Evolutionary conservation across 2,797 vertebrate species (phyloP).

Genomic region (Sandelia bainsii): DNA sequence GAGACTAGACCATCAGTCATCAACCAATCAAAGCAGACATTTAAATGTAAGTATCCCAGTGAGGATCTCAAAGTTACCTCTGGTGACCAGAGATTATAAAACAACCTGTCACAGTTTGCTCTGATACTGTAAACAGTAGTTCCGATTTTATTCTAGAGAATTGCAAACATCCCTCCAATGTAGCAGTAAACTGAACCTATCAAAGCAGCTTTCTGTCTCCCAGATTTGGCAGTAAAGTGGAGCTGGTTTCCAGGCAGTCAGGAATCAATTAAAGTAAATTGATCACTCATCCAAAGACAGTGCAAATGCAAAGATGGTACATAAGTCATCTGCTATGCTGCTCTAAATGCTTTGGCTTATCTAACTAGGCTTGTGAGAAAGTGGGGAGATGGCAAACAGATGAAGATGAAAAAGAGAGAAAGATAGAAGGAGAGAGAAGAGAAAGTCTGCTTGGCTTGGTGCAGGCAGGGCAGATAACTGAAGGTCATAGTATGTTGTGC

Average conservation of each 20-base stretch:
- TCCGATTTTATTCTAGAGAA: background rate
- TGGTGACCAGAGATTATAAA: slow-evolving; percentile 1
- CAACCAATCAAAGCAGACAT: slow-evolving; percentile 24
- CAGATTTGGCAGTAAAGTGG: background rate
- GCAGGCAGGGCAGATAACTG: slow-evolving; percentile 65
- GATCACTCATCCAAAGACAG: slow-evolving; percentile 17
- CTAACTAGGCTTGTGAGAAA: slow-evolving; percentile 21
- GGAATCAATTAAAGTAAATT: slow-evolving; percentile 6
- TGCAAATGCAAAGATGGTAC: slow-evolving; percentile 12
- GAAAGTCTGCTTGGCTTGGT: slow-evolving; percentile 41
- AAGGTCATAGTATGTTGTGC: slow-evolving; percentile 65
- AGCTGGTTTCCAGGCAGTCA: slow-evolving; percentile 12
- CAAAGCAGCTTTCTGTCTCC: slow-evolving; percentile 11
- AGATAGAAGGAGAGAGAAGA: slow-evolving; percentile 1
- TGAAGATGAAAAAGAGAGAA: slow-evolving; percentile 34
- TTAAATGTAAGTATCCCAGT: slow-evolving; percentile 15
- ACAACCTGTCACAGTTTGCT: background rate
- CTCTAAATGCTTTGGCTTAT: slow-evolving; percentile 17
- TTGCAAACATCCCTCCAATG: background rate
- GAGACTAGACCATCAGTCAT: slow-evolving; percentile 35
- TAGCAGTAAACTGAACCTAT: background rate
- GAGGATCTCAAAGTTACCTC: background rate
- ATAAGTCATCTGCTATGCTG: slow-evolving; percentile 23
- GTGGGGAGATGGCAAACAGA: slow-evolving; percentile 22
- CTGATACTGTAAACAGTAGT: background rate